A percentile compares a stretch with the other conserved stretches of the same genome.
Conservation (phyloP, 2,888 invertebrate genomes). For the Metacarcinus magister region DNA sequence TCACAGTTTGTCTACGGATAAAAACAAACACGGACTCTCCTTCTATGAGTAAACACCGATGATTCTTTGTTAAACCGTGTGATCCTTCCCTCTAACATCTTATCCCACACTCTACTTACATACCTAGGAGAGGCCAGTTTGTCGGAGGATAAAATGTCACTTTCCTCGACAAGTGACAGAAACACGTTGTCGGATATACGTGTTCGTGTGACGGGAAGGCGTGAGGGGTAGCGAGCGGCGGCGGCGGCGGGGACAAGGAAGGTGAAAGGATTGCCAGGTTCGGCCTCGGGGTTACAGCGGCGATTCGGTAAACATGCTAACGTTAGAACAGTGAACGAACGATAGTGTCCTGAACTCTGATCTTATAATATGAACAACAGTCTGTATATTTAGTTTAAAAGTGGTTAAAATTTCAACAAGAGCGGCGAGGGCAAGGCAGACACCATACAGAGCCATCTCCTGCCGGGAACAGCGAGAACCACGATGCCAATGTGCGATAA, state of each 20-base stretch:
- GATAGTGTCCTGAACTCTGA: constrained; percentile 46
- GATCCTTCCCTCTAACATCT: background rate
- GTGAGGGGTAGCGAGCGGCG: background rate
- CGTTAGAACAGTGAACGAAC: constrained; percentile 49
- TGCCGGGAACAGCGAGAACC: background rate
- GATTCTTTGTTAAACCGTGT: background rate
- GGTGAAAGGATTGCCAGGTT: background rate
- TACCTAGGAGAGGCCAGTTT: background rate
- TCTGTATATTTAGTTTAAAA: constrained; percentile 37
- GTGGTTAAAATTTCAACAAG: constrained; percentile 51
- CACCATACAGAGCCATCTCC: background rate
- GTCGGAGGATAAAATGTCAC: background rate
- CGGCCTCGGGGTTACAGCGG: constrained; percentile 37
- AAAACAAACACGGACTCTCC: background rate
- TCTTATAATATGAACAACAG: constrained; percentile 51
- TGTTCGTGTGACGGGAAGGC: constrained; percentile 18
- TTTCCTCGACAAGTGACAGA: background rate
- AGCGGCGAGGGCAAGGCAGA: constrained; percentile 33
- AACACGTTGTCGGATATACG: background rate
- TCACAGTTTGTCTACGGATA: background rate
- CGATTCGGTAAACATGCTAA: constrained; percentile 34
- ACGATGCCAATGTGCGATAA: background rate
- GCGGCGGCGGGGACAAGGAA: background rate
- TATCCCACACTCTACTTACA: background rate
- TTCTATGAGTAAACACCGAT: background rate